Evolutionary conservation across 2,797 vertebrate species (phyloP), one percentile per base, ranked within the genome.

Genomic region (Rhinichthys osculus): DNA sequence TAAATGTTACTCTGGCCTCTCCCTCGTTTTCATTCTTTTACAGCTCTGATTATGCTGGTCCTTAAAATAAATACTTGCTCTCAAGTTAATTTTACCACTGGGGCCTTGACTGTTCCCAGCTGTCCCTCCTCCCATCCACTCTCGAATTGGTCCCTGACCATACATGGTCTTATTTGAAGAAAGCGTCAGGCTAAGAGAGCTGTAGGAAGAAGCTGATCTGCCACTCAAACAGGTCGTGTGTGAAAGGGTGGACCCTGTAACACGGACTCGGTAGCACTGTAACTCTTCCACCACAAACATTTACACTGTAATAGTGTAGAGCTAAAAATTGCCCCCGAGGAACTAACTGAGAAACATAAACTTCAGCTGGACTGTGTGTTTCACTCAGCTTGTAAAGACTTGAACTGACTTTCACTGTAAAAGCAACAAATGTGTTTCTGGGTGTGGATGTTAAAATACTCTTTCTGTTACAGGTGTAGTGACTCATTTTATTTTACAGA

Each of bases 81-180:
- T 90, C 73, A 59, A 85, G 87, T 86, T 90, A 87, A 89, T 89
- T 90, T 90, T 85, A 88, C 85, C 86, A 87, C 83, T 80, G 86
- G 89, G 87, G 86, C 85, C 74, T 89, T 86, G 87, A 86, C 87
- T 85, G 80, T 83, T 89, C 85, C 88, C 88, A 89, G 81, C 79
- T 88, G 87, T 86, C 84, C 87, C 90, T 90, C 88, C 88, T 88
- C 87, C 90, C 84, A 84, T 87, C 86, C 71, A 78, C 81, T 88
- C 66, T 90, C 21, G 47, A 87, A 81, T 64, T 82, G 81, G 86
- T 89, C 67, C 82, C 87, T 88, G 82, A 89, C 90, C 90, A 90
- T 91, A 91, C 89, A 91, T 89, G 90, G 90, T 87, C 88, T 87
- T 91, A 72, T 78, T 88, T 82, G 85, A 87, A 86, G 84, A 89